Conservation (phyloP, 2,888 invertebrate genomes). For the Branchipolynoe longqiensis region DNA sequence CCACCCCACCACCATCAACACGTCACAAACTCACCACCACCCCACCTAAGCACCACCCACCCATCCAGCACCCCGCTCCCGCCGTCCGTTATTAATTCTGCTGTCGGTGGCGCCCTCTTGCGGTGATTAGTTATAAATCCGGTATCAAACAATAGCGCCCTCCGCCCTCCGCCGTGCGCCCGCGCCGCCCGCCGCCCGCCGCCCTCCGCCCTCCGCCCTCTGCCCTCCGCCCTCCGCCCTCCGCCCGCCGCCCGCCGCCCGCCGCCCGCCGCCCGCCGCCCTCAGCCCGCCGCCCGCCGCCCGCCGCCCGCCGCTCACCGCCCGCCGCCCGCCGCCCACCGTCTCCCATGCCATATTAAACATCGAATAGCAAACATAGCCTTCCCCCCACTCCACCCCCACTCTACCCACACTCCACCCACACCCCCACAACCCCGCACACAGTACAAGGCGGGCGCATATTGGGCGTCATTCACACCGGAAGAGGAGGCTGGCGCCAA, state of each 20-base stretch:
- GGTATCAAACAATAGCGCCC: slow-evolving; percentile 48
- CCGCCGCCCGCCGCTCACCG: background rate
- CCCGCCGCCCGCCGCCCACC: too few relatives aligned
- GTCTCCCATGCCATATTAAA: too few relatives aligned
- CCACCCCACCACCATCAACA: too few relatives aligned
- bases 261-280: background rate
- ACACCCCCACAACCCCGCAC: too few relatives aligned
- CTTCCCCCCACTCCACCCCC: too few relatives aligned
- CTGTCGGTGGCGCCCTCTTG: slow-evolving; percentile 22
- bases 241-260: background rate
- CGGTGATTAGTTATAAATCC: slow-evolving; percentile 50
- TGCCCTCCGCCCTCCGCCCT: background rate
- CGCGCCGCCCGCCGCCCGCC: background rate
- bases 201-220: background rate
- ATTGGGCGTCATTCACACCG: too few relatives aligned
- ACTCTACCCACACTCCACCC: too few relatives aligned
- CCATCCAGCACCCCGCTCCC: background rate
- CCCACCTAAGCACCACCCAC: background rate
- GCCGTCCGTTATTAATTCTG: slow-evolving; percentile 12
- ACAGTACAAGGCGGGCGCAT: too few relatives aligned
- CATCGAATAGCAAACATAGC: too few relatives aligned
- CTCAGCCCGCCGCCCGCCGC: too few relatives aligned
- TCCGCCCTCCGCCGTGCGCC: background rate
- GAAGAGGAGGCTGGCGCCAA: too few relatives aligned
- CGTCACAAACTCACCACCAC: background rate